Evolutionary conservation across 2,797 vertebrate species (phyloP).

Genomic region (Linurgus olivaceus): DNA sequence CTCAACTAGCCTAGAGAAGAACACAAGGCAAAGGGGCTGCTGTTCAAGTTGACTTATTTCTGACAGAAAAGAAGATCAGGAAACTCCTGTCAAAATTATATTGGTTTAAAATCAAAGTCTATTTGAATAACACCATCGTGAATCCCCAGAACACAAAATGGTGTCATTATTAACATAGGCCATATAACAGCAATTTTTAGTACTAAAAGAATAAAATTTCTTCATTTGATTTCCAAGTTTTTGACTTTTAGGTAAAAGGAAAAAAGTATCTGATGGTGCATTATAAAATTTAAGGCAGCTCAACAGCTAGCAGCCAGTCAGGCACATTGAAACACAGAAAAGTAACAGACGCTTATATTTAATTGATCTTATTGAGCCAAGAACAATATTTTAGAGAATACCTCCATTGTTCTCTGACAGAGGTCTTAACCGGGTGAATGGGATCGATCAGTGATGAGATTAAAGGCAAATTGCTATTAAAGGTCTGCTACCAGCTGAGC

Average conservation of each 20-base stretch:
- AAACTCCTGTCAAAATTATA: neutral
- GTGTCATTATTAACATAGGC: neutral
- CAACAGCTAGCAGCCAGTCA: neutral
- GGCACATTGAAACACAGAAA: neutral
- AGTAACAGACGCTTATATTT: constrained; percentile 30
- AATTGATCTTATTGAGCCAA: constrained; percentile 21
- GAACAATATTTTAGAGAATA: constrained; percentile 52
- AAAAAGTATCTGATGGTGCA: neutral
- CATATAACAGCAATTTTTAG: neutral
- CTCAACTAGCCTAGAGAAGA: neutral
- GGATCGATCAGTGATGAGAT: constrained; percentile 28
- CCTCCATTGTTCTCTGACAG: constrained; percentile 40
- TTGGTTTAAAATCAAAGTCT: neutral
- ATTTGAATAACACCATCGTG: neutral
- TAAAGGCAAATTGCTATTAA: constrained; percentile 55
- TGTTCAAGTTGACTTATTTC: neutral
- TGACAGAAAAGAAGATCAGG: neutral
- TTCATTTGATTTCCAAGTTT: neutral
- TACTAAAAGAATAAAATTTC: neutral
- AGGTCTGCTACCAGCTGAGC: constrained; percentile 4
- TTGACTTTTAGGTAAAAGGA: neutral
- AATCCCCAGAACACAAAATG: neutral
- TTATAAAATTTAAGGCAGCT: neutral
- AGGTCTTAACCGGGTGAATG: constrained; percentile 28
- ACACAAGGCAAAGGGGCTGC: neutral